Base-by-base conservation (phyloP, 2,888 invertebrate species). In the Parochlus steinenii region DNA sequence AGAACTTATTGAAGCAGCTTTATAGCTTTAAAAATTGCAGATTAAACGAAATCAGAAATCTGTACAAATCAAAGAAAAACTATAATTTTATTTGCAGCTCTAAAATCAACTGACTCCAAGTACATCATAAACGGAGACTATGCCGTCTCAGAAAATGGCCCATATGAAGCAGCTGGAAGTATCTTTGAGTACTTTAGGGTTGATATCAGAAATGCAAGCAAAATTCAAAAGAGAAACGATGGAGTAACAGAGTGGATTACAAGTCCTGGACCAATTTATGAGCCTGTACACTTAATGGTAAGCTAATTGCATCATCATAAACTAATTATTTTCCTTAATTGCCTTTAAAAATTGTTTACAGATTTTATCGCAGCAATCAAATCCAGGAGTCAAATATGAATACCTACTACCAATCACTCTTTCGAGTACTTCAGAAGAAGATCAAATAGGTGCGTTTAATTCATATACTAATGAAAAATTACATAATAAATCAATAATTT, bases 351-450 rank as follows among this genome's bases (percentile, higher is more conserved):
- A n/a, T n/a, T 31, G 38, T 42, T 54, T 58, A 3, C 58, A 87
- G 86, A 70, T 89, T 43, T 67, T 83, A 35, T 80, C 74, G 47
- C 78, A 82, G 48, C 77, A 83, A 55, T 65, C 74, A 41, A 89
- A 89, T 62, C 79, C 81, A 25, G 89, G 85, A 12, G 77, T 90
- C 46, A 80, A 85, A 57, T 90, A 90, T 60, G 83, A 87, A 55
- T 90, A 85, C 53, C 70, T 83, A 44, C 61, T 87, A 39, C 83
- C 86, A 34, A 61, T 74, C 40, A 61, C 67, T 42, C 12, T 34
- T n/a, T 20, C 28, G 14, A n/a, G n/a, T n/a, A 20, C 22, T 52
- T 61, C 43, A 58, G 63, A 45, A 60, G 63, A 43, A 58, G n/a
- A n/a, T n/a, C n/a, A n/a, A n/a, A n/a, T n/a, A n/a, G n/a, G n/a